Conservation (phyloP, 2,797 vertebrate species). For the Myoxocephalus aenaeus region DNA sequence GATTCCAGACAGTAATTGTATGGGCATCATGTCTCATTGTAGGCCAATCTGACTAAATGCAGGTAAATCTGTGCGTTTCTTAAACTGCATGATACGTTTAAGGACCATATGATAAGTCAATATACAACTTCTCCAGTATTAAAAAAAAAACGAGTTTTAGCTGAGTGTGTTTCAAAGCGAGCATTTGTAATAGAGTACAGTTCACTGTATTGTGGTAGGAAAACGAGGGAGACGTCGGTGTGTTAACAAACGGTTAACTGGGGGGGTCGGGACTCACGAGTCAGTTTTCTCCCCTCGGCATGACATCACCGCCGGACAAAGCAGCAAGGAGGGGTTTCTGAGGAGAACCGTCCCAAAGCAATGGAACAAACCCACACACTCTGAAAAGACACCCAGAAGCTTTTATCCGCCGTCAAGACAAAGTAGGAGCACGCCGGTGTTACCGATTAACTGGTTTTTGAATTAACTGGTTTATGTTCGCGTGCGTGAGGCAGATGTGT, state of each 20-base stretch:
- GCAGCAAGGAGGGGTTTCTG: conserved; percentile 81
- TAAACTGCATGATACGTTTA: neutral
- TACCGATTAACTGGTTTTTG: too few species aligned
- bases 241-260: conserved; percentile 64
- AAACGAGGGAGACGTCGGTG: neutral
- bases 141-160: neutral
- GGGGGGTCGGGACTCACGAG: conserved; percentile 48
- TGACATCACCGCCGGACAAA: conserved; percentile 82
- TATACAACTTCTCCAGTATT: rapidly evolving
- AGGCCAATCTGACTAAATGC: neutral
- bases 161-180: neutral
- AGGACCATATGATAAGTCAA: neutral
- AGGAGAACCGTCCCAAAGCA: conserved; percentile 64
- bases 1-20: neutral
- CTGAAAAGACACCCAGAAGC: neutral
- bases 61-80: neutral
- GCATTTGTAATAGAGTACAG: neutral
- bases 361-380: conserved; percentile 51
- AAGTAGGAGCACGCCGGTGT: neutral
- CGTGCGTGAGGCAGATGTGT: too few species aligned
- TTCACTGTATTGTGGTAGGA: too few species aligned
- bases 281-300: conserved; percentile 28
- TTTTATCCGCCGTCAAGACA: neutral
- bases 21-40: neutral
- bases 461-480: too few species aligned